Conservation (phyloP, 2,113 vertebrate species). For the Aepyceros melampus region DNA sequence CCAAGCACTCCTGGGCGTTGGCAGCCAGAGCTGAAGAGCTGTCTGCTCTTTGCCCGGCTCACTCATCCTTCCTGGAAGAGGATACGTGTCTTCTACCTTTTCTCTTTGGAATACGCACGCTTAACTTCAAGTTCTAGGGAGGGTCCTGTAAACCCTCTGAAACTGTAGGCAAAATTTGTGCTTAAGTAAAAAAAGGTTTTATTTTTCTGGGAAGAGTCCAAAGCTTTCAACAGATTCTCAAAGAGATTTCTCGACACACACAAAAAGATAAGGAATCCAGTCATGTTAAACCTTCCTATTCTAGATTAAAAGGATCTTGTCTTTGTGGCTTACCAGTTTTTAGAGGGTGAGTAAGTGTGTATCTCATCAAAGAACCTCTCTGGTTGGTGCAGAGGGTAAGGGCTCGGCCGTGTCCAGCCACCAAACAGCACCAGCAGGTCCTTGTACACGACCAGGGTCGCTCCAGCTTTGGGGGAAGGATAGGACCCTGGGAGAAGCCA, state of each 20-base stretch:
- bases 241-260: background rate
- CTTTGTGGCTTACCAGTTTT: constrained; percentile 91
- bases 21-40: background rate
- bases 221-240: background rate
- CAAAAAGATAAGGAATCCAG: background rate
- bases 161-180: background rate
- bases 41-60: background rate
- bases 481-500: constrained; percentile 89
- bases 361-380: constrained; percentile 99
- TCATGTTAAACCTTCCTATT: background rate
- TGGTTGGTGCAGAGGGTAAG: constrained; percentile 97
- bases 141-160: background rate
- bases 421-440: constrained; percentile 97
- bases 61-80: background rate
- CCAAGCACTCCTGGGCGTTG: background rate
- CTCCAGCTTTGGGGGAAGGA: constrained; percentile 97
- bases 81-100: background rate
- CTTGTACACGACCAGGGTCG: constrained; percentile 95
- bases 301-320: background rate
- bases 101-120: background rate
- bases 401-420: constrained; percentile 97
- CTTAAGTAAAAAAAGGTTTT: background rate
- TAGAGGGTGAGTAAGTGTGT: constrained; percentile 98
- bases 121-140: background rate
- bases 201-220: background rate